phyloP scores from a whole-genome alignment of 2,113 vertebrate genomes.

The Gambusia holbrooki region DNA sequence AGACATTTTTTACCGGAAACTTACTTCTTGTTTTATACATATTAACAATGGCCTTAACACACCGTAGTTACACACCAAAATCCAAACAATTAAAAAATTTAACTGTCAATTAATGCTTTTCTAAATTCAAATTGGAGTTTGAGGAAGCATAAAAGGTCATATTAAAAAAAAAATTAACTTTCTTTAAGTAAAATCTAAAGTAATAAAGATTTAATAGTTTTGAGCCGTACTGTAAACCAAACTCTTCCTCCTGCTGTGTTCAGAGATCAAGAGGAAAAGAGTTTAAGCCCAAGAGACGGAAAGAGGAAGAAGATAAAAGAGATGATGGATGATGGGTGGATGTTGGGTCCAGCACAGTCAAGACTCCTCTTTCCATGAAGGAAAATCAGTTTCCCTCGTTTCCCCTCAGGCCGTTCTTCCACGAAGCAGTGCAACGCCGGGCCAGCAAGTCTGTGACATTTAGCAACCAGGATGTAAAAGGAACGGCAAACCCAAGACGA shows the following conservation, averaged over 20 bases:
- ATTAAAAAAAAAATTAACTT: neutral
- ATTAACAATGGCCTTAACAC: no score
- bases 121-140: no score
- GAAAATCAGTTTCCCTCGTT: slow-evolving; percentile 55
- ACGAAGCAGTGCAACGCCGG: slow-evolving; percentile 24
- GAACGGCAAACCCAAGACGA: slow-evolving; percentile 13
- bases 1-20: no score
- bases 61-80: no score
- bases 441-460: slow-evolving; percentile 43
- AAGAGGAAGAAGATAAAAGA: slow-evolving; percentile 39
- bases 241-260: neutral
- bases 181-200: neutral
- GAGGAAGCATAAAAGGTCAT: no score
- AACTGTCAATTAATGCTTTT: no score
- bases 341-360: slow-evolving; percentile 44
- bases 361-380: slow-evolving; percentile 62
- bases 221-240: neutral
- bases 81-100: no score
- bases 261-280: slow-evolving; percentile 17
- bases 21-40: no score
- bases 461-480: slow-evolving; percentile 11
- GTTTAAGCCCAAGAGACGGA: neutral
- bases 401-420: slow-evolving; percentile 61
- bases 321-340: slow-evolving; percentile 57
- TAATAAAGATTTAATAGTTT: neutral